phyloP scores from a whole-genome alignment of 2,113 vertebrate species.

The Nothocercus nigrocapillus region DNA sequence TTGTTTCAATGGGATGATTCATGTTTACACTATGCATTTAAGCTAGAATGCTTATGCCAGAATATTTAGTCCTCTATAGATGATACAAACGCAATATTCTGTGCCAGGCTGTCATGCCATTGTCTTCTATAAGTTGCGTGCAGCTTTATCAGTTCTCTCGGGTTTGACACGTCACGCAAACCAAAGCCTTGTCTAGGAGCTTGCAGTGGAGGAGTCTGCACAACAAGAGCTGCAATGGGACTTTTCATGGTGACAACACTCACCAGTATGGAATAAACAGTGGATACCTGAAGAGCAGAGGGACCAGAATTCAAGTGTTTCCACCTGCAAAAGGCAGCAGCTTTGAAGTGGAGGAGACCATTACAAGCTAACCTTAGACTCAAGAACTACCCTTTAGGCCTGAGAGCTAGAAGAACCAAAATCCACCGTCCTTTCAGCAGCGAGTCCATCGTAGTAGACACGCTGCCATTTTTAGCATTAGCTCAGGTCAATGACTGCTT shows the following conservation, averaged over 20 bases:
- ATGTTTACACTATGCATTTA: background rate
- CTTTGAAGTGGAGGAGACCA: background rate
- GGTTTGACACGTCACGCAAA: too few relatives aligned
- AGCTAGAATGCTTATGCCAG: background rate
- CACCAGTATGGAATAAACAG: too few relatives aligned
- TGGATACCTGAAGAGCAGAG: too few relatives aligned
- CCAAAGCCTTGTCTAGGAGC: background rate
- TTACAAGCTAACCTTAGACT: background rate
- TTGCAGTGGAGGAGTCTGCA: too few relatives aligned
- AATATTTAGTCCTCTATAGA: background rate
- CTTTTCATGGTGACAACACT: too few relatives aligned
- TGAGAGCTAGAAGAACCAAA: background rate
- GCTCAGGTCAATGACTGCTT: background rate
- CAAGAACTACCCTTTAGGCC: too few relatives aligned
- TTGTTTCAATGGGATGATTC: background rate
- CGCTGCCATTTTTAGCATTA: background rate
- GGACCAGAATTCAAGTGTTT: background rate
- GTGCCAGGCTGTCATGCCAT: background rate
- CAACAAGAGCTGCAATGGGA: too few relatives aligned
- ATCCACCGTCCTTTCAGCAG: background rate
- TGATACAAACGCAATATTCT: background rate
- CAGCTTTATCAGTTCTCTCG: too few relatives aligned
- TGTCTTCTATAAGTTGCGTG: background rate
- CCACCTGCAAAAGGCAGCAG: background rate
- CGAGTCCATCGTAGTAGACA: rapidly evolving